A percentile compares a stretch with the other conserved stretches of the same genome.
phyloP scores from a whole-genome alignment of 2,888 invertebrate genomes.

The Pollenia amentaria region DNA sequence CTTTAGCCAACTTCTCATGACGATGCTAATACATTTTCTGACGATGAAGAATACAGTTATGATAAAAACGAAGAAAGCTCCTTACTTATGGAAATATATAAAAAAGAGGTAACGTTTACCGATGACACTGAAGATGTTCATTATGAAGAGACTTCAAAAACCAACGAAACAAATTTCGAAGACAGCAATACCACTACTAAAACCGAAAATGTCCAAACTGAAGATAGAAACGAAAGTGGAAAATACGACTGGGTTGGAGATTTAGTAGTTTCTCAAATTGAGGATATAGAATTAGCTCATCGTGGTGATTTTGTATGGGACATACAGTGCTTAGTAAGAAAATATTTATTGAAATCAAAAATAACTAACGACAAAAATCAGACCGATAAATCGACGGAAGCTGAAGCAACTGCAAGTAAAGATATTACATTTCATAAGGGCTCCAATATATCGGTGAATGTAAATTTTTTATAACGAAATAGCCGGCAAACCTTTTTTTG shows the following conservation, averaged over 20 bases:
- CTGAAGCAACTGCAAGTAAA: conserved; percentile 55
- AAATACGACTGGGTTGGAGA: conserved; percentile 32
- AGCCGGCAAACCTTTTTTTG: too few species aligned
- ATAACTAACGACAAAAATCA: not conserved
- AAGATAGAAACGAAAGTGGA: not conserved
- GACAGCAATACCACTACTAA: not conserved
- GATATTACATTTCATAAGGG: conserved; percentile 46
- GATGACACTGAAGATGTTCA: not conserved
- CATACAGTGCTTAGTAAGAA: conserved; percentile 29
- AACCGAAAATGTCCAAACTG: not conserved
- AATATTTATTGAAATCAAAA: conserved; percentile 42
- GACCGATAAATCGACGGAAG: not conserved
- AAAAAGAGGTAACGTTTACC: conserved; percentile 11
- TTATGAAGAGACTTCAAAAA: not conserved
- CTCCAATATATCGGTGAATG: conserved; percentile 44
- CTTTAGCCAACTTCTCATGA: conserved; percentile 19
- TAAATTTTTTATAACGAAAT: conserved; percentile 52
- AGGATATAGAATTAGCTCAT: not conserved
- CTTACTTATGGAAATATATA: conserved; percentile 18
- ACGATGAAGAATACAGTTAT: conserved; percentile 12
- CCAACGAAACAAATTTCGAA: too few species aligned
- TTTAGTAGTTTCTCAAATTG: conserved; percentile 22
- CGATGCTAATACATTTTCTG: conserved; percentile 36
- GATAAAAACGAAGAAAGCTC: conserved; percentile 29
- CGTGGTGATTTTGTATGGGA: conserved; percentile 35